phyloP scores from a whole-genome alignment of 1,140 invertebrate genomes.

The Antheraea mylitta region DNA sequence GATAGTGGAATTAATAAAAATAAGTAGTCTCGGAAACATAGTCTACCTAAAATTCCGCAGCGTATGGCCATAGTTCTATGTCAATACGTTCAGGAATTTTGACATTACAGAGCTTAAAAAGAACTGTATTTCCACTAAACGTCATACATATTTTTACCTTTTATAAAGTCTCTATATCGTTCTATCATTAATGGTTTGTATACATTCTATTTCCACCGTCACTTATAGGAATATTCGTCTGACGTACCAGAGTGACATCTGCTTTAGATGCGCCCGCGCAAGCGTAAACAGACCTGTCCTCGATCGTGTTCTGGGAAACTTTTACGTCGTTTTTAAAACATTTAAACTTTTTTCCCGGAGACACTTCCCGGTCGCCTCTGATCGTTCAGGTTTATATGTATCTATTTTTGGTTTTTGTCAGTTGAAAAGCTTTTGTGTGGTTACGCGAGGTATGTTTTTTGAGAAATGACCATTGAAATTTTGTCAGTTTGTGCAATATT shows the following conservation, averaged over 20 bases:
- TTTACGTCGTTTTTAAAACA: slow-evolving; percentile 54
- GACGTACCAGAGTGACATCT: slow-evolving; percentile 58
- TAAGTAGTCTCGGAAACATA: too few species aligned
- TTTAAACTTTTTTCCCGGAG: slow-evolving; percentile 50
- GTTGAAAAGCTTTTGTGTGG: slow-evolving; percentile 7
- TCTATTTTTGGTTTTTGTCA: slow-evolving; percentile 24
- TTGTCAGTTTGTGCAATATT: not conserved
- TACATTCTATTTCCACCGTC: not conserved
- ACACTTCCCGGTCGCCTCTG: slow-evolving; percentile 36
- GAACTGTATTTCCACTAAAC: too few species aligned
- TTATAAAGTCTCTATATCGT: not conserved
- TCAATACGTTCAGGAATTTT: too few species aligned
- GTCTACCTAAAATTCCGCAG: too few species aligned
- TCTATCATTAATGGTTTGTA: not conserved
- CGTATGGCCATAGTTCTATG: too few species aligned
- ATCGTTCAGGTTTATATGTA: slow-evolving; percentile 27
- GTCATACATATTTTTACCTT: too few species aligned
- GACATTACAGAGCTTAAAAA: too few species aligned
- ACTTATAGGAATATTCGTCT: slow-evolving; percentile 26
- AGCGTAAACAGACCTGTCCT: slow-evolving; percentile 64
- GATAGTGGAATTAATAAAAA: too few species aligned
- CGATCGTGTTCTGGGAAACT: slow-evolving; percentile 62
- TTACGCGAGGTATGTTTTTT: not conserved
- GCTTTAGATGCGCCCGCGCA: slow-evolving; percentile 37
- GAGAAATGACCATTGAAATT: not conserved